Base-by-base conservation (phyloP, 2,797 vertebrate genomes). In the Acipenser transmontanus region DNA sequence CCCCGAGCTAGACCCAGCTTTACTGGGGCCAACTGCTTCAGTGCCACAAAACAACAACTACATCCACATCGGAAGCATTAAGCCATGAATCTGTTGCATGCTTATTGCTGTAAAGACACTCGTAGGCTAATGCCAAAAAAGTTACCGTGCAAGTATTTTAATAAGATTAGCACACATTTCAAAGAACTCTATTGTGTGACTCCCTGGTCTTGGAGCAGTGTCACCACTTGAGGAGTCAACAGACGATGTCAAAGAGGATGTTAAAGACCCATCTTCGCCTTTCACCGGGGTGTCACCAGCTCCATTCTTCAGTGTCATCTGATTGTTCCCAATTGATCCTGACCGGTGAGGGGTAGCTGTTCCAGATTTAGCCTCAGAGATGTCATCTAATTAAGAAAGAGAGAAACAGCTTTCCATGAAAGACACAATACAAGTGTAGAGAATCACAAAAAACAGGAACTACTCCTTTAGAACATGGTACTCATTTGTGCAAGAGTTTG, bases 141-240 rank as follows among this genome's bases (percentile, higher is more conserved):
- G 66, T 91, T 95, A 99, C 80, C 97, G 96, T 84, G 97, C 96
- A 85, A 99, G 95, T 82, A 99, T 92, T 92, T 98, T 98, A 88
- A 99, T 99, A 81, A 99, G 93, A 86, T 99, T 98, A 65, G 97
- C 97, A 79, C 96, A 99, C 95, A 98, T 98, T 88, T 99, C 96
- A 78, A 99, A 99, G 78, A 99, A 99, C 74, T 99, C 96, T 74
- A 98, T 98, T 61, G 95, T 98, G 86, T 99, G 97, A 87, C 97
- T 99, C 78, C 97, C 97, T 7, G 96, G 93, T 67, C 95, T 91
- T 14, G 95, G 83, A 84, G 85, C 65, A 85, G 74, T 20, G 1
- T 93, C 92, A 17, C 91, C 90, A 54, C 81, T 89, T 1, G 91
- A 88, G 47, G 95, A 97, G 74, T 98, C 97, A 60, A 93, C 89